Evolutionary conservation across 1,140 invertebrate genomes (phyloP).

Genomic region (Drosophila mayri): DNA sequence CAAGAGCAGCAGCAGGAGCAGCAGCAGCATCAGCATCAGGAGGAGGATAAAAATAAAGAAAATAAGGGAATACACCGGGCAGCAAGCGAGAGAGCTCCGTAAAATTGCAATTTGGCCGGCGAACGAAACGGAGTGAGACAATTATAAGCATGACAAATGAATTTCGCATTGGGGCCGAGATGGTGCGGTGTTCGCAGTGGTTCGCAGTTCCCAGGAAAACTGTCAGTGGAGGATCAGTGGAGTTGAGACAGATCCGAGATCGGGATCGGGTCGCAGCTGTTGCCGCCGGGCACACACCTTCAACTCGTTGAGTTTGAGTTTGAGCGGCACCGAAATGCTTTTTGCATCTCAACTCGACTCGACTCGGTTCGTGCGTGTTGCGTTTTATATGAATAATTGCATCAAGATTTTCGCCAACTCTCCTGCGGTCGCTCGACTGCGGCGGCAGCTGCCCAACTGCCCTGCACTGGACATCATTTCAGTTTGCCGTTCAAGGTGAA

Average conservation of each 20-base stretch:
- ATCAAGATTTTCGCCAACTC: slow-evolving; percentile 69
- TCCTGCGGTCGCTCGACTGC: slow-evolving; percentile 28
- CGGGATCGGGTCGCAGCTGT: slow-evolving; percentile 57
- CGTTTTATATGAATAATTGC: slow-evolving; percentile 76
- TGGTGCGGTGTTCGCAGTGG: slow-evolving; percentile 15
- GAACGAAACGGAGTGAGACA: slow-evolving; percentile 69
- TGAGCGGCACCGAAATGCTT: slow-evolving; percentile 19
- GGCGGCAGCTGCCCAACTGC: slow-evolving; percentile 34
- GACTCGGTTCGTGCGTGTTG: slow-evolving; percentile 24
- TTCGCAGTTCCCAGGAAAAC: slow-evolving; percentile 52
- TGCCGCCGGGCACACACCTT: slow-evolving; percentile 71
- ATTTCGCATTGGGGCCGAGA: slow-evolving; percentile 71
- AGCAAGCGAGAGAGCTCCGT: slow-evolving; percentile 30
- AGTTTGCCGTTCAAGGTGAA: slow-evolving; percentile 67
- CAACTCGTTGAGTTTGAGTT: slow-evolving; percentile 32
- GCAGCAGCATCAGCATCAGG: slow-evolving; percentile 23
- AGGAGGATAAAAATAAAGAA: slow-evolving; percentile 16
- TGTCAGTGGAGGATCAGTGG: slow-evolving; percentile 64
- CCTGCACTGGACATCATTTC: slow-evolving; percentile 33
- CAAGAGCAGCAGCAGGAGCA: slow-evolving; percentile 33
- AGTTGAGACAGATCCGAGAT: slow-evolving; percentile 47
- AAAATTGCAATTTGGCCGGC: slow-evolving; percentile 70
- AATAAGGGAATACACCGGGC: slow-evolving; percentile 22
- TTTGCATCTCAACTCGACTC: slow-evolving; percentile 30
- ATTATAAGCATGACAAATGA: slow-evolving; percentile 84